A percentile compares a stretch with the other conserved stretches of the same genome.
These are phyloP conservation scores for Cnemophilus loriae DNA, from an alignment of 2,113 vertebrate genomes.

Conservation along the genomic window DNA sequence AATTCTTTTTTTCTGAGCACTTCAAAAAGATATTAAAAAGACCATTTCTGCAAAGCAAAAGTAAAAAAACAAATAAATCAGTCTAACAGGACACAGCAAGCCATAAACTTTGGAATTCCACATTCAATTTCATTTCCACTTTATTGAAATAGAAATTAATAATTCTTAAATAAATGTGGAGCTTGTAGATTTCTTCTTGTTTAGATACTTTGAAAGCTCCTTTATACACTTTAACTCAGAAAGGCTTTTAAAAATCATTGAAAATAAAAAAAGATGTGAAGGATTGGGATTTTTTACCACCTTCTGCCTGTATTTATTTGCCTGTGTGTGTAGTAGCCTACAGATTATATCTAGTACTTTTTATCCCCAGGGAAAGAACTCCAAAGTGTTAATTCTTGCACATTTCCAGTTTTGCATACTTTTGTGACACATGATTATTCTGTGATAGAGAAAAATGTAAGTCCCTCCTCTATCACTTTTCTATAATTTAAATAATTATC, in stretches of 20 bases:
- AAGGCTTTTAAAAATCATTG: neutral
- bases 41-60: neutral
- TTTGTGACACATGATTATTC: conserved; percentile 15
- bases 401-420: neutral
- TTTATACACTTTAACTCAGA: neutral
- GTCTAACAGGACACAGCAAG: neutral
- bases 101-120: neutral
- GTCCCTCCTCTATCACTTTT: conserved; percentile 17
- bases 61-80: neutral
- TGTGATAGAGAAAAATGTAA: conserved; percentile 19
- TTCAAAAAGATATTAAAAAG: neutral
- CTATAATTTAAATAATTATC: conserved; percentile 52
- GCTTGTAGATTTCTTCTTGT: neutral
- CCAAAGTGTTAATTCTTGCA: neutral
- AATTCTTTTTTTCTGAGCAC: neutral
- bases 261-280: neutral
- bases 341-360: neutral
- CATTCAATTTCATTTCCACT: neutral
- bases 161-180: neutral
- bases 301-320: neutral
- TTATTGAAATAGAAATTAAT: neutral
- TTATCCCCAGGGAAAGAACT: neutral
- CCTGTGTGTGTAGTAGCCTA: neutral
- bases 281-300: neutral
- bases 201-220: neutral